A percentile compares a stretch with the other conserved stretches of the same genome.
phyloP scores from a whole-genome alignment of 2,113 vertebrate species.

The Hyperopisus bebe region DNA sequence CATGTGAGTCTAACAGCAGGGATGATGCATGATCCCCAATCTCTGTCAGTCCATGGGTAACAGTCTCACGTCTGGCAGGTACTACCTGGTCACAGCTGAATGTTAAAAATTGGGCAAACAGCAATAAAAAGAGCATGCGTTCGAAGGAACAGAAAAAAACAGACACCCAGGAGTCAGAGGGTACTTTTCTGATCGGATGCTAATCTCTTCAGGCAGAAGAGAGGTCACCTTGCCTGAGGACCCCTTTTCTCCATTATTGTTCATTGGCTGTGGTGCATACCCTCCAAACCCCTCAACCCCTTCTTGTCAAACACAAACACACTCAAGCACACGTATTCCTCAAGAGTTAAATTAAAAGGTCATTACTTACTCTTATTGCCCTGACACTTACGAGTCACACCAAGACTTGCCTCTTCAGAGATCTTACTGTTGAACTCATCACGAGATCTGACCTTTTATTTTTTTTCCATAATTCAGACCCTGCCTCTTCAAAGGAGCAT shows the following conservation, averaged over 20 bases:
- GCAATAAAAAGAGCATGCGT: slow-evolving; percentile 25
- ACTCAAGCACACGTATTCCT: neutral
- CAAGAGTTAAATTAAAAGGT: neutral
- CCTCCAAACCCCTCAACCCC: neutral
- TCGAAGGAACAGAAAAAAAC: neutral
- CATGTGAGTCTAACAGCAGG: slow-evolving; percentile 37
- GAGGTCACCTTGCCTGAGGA: neutral
- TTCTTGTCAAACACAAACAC: slow-evolving; percentile 5
- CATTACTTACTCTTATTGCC: neutral
- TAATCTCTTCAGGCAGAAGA: neutral
- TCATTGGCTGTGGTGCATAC: neutral
- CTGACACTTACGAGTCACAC: neutral
- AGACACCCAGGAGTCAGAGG: neutral
- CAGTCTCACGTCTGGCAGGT: slow-evolving; percentile 26
- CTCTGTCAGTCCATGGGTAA: slow-evolving; percentile 36
- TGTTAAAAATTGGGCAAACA: slow-evolving; percentile 25
- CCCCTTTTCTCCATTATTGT: neutral
- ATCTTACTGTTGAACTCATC: neutral
- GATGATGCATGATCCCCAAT: slow-evolving; percentile 42
- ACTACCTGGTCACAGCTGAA: slow-evolving; percentile 31
- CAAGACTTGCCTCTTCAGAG: neutral
- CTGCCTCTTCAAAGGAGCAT: neutral
- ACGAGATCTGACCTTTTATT: neutral
- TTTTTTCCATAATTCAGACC: neutral
- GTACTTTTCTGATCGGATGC: neutral